Evolutionary conservation across 2,888 invertebrate genomes (phyloP).

Genomic region (Nomada ferruginata): DNA sequence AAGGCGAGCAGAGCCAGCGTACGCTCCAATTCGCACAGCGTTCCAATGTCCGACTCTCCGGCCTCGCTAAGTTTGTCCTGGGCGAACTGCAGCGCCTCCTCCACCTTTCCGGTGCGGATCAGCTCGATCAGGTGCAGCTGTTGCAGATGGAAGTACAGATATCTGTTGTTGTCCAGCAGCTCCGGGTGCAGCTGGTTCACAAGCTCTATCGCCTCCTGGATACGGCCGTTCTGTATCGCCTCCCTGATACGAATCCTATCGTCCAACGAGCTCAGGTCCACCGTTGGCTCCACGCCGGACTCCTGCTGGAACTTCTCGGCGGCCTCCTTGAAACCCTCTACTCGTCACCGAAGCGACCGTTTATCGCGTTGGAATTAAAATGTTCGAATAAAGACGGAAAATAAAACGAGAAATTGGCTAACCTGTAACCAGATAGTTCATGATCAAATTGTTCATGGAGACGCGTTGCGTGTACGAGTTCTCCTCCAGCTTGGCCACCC

Average conservation of each 20-base stretch:
- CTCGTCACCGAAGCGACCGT: neutral
- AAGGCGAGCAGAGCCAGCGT: conserved; percentile 98
- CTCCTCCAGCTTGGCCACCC: conserved; percentile 89
- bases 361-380: neutral
- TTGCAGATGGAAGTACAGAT: conserved; percentile 97
- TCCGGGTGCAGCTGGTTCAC: conserved; percentile 98
- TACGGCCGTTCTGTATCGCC: conserved; percentile 96
- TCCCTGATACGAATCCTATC: conserved; percentile 96
- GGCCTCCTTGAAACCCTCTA: conserved; percentile 98
- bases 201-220: conserved; percentile 96
- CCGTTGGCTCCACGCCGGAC: conserved; percentile 92
- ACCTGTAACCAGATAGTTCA: conserved; percentile 99
- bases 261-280: conserved; percentile 94
- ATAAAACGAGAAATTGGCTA: conserved; percentile 65
- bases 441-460: conserved; percentile 98
- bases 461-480: conserved; percentile 93
- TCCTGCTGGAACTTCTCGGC: conserved; percentile 98
- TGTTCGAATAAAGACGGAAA: neutral
- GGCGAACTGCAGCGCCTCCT: conserved; percentile 95
- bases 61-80: conserved; percentile 95
- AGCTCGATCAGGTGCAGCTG: conserved; percentile 96
- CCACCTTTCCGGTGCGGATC: conserved; percentile 93
- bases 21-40: conserved; percentile 93
- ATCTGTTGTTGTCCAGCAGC: conserved; percentile 96
- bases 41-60: conserved; percentile 91